phyloP scores from a whole-genome alignment of 2,113 vertebrate species.

The Mugil cephalus region DNA sequence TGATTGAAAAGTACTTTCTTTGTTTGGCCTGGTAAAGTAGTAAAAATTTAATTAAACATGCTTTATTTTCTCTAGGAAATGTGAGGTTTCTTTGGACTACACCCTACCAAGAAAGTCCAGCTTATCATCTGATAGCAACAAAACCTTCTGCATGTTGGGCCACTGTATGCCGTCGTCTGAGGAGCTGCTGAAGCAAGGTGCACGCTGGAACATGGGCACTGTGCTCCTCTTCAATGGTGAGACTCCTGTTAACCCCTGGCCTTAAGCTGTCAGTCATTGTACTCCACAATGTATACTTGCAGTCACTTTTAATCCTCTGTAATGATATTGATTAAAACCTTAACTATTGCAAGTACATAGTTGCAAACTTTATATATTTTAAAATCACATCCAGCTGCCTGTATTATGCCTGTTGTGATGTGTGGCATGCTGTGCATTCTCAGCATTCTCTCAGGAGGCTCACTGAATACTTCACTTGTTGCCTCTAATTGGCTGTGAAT shows the following conservation, averaged over 20 bases:
- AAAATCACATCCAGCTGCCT: conserved; percentile 20
- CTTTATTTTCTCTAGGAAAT: conserved; percentile 84
- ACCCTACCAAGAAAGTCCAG: conserved; percentile 92
- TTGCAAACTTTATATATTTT: conserved; percentile 16
- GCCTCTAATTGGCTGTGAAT: conserved; percentile 63
- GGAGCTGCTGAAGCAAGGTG: conserved; percentile 82
- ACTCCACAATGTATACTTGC: neutral
- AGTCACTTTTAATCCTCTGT: conserved; percentile 26
- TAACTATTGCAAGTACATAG: conserved; percentile 5
- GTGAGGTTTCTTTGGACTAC: conserved; percentile 93
- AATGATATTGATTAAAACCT: conserved; percentile 5
- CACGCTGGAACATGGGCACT: conserved; percentile 91
- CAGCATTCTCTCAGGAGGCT: conserved; percentile 54
- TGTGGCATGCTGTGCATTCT: conserved; percentile 56
- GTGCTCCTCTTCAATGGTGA: conserved; percentile 78
- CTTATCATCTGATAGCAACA: conserved; percentile 96
- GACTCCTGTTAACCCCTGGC: neutral
- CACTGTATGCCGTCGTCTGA: conserved; percentile 87
- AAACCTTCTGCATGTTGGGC: conserved; percentile 96
- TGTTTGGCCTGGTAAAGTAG: neutral
- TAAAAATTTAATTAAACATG: neutral
- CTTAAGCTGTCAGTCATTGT: conserved; percentile 1
- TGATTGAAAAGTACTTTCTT: neutral
- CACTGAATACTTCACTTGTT: conserved; percentile 65
- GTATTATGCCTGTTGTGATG: conserved; percentile 24